Evolutionary conservation across 2,113 vertebrate species (phyloP), one percentile per base, ranked within the genome.

Genomic region (Colossoma macropomum): DNA sequence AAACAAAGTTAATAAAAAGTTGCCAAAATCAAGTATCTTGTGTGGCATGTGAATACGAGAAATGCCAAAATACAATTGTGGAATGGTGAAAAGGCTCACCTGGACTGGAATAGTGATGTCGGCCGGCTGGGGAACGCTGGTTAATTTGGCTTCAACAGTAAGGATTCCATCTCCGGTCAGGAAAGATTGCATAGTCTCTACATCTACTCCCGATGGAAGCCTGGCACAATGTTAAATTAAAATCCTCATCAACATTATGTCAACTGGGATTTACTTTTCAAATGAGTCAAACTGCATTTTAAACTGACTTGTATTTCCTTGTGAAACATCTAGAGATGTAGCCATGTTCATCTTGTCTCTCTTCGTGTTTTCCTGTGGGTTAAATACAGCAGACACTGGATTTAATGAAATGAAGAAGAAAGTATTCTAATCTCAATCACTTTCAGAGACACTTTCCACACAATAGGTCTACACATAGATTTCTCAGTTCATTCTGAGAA

Each of bases 301-400:
- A 23, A 3, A 82, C 92, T 38, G 86, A 95, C 95, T 91, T 94
- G 91, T 95, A 95, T 82, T 94, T 95, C 82, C 94, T 90, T 13
- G 90, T 91, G 66, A 95, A 95, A 89, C 88, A 90, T 87, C 95
- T 92, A 71, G 93, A 79, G 45, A 93, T 90, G 83, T 89, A 94
- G 68, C 95, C 95, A 1, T 93, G 91, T 73, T 92, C 89, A 56
- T 95, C 94, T 63, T 87, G 89, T 81, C 90, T 90, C 85, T 95
- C 95, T 34, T 94, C 88, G 10, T 95, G 94, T 32, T 84, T 94
- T 75, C 93, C 95, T 95, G 19, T 56, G 8, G 60, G 34, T 59
- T 25, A 56, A 70, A 34, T 45, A 41, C 27, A 54, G 5, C 21
- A 10, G 19, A 45, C 6, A 45, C 41, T 11, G 41, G 34, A 7